Evolutionary conservation across 1,140 invertebrate species (phyloP), one percentile per base, ranked within the genome.

Genomic region (Periplaneta americana): DNA sequence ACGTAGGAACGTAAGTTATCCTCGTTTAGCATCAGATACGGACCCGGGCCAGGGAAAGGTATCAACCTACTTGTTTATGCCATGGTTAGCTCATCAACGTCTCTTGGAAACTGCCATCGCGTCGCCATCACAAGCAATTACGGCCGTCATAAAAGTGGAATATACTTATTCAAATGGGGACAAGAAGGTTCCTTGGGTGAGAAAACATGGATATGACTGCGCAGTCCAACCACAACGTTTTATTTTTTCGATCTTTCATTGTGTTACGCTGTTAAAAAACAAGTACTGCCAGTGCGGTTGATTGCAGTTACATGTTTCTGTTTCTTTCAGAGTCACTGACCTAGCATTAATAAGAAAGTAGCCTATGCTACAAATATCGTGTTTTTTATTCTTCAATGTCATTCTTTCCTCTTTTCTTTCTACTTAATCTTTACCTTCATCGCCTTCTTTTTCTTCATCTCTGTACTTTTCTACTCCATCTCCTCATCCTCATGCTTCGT

Each of bases 61-160:
- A 34, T 36, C 34, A 36, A 36, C 33, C 34, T 34, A 34, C 34
- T 36, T 78, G 76, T 78, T 78, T 78, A 78, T 78, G 76, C 76
- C 34, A 33, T 39, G 18, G 36, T 80, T 80, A 80, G 28, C 79
- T 80, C 79, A 74, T 80, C 57, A 74, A 80, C 79, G 79, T 80
- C 32, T 80, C 48, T 39, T 35, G 32, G 18, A 66, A 80, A 80
- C 79, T 81, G 81, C 66, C 81, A 78, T 75, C 81, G 32, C 75
- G 81, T 57, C 81, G 35, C 81, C 81, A 81, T 81, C 74, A 31
- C 34, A 57, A 76, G 75, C 81, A 81, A 81, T 81, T 81, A 81
- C 81, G 34, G 33, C 10, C 28, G 75, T 31, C 39, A 78, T 81
- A 81, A 81, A 81, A 81, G 81, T 37, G 75, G 81, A 77, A 81